Percentiles rank a stretch among this genome's conserved stretches.
Conservation (phyloP, 2,113 vertebrate species). For the Onychorhynchus coronatus region DNA sequence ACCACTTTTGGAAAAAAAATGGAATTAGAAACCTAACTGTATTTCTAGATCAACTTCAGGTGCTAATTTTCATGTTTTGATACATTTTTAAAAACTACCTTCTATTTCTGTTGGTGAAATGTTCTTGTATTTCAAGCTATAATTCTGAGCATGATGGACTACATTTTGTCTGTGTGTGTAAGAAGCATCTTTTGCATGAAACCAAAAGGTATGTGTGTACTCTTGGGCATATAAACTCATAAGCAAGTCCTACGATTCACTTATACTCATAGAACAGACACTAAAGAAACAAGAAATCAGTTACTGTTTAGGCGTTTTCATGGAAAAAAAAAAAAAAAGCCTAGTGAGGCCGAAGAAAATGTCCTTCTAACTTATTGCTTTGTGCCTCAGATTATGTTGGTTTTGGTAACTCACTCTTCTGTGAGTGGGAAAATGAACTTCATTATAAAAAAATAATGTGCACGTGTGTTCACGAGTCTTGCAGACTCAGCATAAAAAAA, state of each 20-base stretch:
- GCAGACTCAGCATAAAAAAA: neutral
- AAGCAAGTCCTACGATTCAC: neutral
- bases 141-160: neutral
- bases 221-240: neutral
- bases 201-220: neutral
- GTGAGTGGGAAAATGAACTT: neutral
- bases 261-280: neutral
- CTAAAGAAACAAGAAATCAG: neutral
- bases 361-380: neutral
- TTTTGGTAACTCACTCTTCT: neutral
- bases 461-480: neutral
- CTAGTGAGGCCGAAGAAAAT: neutral
- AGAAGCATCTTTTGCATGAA: neutral
- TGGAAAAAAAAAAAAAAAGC: rapidly evolving
- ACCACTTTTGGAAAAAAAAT: neutral
- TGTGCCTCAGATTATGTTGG: neutral
- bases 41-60: neutral
- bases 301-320: neutral
- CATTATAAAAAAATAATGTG: neutral
- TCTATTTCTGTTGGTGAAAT: neutral
- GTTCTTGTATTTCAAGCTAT: neutral
- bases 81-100: rapidly evolving
- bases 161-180: neutral
- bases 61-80: neutral
- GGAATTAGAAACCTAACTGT: neutral